Conservation (phyloP, 2,797 vertebrate species). For the Cynopterus sphinx region DNA sequence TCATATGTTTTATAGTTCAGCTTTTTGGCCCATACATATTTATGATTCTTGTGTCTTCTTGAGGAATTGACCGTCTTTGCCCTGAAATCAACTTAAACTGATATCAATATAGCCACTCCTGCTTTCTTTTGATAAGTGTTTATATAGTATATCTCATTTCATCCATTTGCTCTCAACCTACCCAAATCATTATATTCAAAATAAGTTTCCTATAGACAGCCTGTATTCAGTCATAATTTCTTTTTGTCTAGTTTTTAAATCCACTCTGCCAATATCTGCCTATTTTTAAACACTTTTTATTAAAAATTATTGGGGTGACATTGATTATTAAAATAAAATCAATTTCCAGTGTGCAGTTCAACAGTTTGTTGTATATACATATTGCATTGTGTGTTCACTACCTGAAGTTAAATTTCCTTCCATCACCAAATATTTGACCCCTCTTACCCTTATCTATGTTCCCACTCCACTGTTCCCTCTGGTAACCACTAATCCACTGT, state of each 20-base stretch:
- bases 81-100: background rate
- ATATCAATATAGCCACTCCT: background rate
- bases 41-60: background rate
- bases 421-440: too few relatives aligned
- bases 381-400: too few relatives aligned
- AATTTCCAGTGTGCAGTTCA: too few relatives aligned
- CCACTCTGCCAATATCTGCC: background rate
- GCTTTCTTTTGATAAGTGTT: background rate
- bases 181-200: background rate
- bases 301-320: too few relatives aligned
- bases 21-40: background rate
- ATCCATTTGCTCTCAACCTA: background rate
- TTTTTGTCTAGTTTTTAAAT: background rate
- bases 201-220: background rate
- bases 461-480: too few relatives aligned
- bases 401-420: too few relatives aligned
- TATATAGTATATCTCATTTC: background rate
- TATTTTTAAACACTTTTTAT: background rate
- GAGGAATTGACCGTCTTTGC: background rate
- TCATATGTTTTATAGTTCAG: background rate
- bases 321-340: too few relatives aligned
- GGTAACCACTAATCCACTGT: too few relatives aligned
- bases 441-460: too few relatives aligned
- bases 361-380: too few relatives aligned
- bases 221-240: background rate